phyloP scores from a whole-genome alignment of 2,113 vertebrate species.

The Corythoichthys intestinalis region DNA sequence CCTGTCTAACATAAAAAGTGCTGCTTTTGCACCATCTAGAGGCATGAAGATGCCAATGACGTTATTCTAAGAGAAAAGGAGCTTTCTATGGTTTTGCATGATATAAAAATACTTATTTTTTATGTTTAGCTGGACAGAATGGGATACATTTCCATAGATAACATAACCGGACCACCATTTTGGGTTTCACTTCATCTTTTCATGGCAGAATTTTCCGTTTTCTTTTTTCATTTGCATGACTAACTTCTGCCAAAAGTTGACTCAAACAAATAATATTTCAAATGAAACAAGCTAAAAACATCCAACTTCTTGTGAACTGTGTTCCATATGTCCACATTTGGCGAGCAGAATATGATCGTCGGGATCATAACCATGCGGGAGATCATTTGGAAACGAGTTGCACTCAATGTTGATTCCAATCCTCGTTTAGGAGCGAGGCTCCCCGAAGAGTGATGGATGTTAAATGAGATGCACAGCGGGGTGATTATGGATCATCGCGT shows the following conservation, averaged over 20 bases:
- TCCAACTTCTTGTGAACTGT: background rate
- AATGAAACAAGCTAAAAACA: background rate
- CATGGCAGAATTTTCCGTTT: too few relatives aligned
- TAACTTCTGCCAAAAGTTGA: too few relatives aligned
- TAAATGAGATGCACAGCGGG: slow-evolving; percentile 56
- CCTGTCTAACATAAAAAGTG: too few relatives aligned
- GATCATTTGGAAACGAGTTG: slow-evolving; percentile 58
- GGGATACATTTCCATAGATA: background rate
- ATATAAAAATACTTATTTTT: too few relatives aligned
- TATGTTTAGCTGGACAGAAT: background rate
- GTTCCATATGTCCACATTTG: slow-evolving; percentile 5
- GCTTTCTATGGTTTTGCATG: too few relatives aligned
- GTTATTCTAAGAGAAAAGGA: too few relatives aligned
- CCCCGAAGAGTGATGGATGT: slow-evolving; percentile 65
- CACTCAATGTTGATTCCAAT: slow-evolving; percentile 30
- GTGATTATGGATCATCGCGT: slow-evolving; percentile 65
- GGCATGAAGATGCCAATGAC: too few relatives aligned
- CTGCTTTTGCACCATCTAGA: too few relatives aligned
- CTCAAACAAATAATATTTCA: too few relatives aligned
- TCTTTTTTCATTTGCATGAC: too few relatives aligned
- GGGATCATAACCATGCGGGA: slow-evolving; percentile 42
- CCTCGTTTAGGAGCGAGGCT: slow-evolving; percentile 47
- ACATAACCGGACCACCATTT: slow-evolving; percentile 1
- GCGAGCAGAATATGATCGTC: slow-evolving; percentile 32
- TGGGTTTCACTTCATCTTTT: slow-evolving; percentile 21